Base-by-base conservation (phyloP, 2,888 invertebrate genomes). In the Eupelmus urozonus region DNA sequence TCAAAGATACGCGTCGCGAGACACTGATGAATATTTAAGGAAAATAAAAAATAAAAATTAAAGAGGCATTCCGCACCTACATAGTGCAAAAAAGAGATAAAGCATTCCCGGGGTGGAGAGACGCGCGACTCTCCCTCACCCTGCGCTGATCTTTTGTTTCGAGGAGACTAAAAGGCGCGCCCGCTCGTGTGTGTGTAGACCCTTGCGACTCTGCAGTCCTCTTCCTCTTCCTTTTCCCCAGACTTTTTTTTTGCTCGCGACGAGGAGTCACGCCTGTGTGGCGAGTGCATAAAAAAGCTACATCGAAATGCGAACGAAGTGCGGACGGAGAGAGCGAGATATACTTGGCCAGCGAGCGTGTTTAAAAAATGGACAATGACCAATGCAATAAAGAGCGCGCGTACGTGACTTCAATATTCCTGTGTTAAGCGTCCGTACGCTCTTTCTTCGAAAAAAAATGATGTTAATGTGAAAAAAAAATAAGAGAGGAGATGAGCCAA, bases 361-460 rank as follows among this genome's bases (percentile, higher is more conserved):
- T 4, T 18, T 59, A 27, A 18, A 40, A 20, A n/a, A 34, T 34
- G 29, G 62, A 77, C 55, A 57, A 74, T 51, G 69, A 69, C 62
- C n/a, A 53, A 55, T 71, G 75, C 79, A 75, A 79, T 79, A 71
- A 79, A 55, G 59, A 73, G 29, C 34, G 69, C 34, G 69, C 42
- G 34, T 27, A 34, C 25, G 59, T 29, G 40, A 59, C 9, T 55
- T 45, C 45, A 18, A 73, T 55, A n/a, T 18, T 55, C n/a, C 45
- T 29, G 1, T 62, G 23, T 45, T 7, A 49, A 65, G 29, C 20
- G 42, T 42, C n/a, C 40, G n/a, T 34, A 18, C 20, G 72, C 51
- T 62, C 62, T 72, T 69, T n/a, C n/a, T 75, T 62, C 23, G 18
- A 53, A 27, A 18, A 42, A 49, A 53, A 59, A 11, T n/a, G 11